Base-by-base conservation (phyloP, 1,140 invertebrate species). In the Aphis gossypii region DNA sequence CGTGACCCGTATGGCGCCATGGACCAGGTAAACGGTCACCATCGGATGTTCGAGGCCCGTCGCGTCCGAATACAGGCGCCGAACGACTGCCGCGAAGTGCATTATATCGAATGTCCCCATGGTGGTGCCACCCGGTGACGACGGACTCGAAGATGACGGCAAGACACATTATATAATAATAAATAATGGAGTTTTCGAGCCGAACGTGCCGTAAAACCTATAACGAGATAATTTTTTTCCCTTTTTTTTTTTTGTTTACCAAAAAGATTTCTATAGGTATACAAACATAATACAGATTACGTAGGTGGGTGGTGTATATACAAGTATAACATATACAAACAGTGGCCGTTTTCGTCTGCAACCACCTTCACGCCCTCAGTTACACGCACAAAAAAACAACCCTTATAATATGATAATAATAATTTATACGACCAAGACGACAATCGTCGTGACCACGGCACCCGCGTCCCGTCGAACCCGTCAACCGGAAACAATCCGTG, bases 1-100 rank as follows among this genome's bases (percentile, higher is more conserved):
- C 51, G 88, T 89, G 88, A 89, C 88, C 88, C 48, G 88, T 20
- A n/a, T 56, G 88, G 88, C 88, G 88, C 88, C 88, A 89, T 1
- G 21, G 21, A 89, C 51, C 88, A 89, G 88, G 88, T 89, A 89
- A 25, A 25, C 20, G 51, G 51, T 56, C 8, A 38, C 46, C 35
- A 35, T 56, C 48, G 88, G 23, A 86, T 25, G 30, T 46, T 76
- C 5, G 14, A 30, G 60, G 84, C 3, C 44, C 30, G 84, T 86
- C 84, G 41, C 84, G 84, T 86, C 41, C 9, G 14, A 41, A 41
- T 86, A 1, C 30, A 76, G 84, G 84, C 84, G 84, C 84, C 84
- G 84, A 14, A 46, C 44, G 44, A 41, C 38, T 41, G 11, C 38
- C 9, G 41, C 38, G 2, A 30, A 84, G 83, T 23, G 23, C 38